A percentile compares a stretch with the other conserved stretches of the same genome.
phyloP scores from a whole-genome alignment of 2,888 invertebrate genomes.

The Dinocampus coccinellae region DNA sequence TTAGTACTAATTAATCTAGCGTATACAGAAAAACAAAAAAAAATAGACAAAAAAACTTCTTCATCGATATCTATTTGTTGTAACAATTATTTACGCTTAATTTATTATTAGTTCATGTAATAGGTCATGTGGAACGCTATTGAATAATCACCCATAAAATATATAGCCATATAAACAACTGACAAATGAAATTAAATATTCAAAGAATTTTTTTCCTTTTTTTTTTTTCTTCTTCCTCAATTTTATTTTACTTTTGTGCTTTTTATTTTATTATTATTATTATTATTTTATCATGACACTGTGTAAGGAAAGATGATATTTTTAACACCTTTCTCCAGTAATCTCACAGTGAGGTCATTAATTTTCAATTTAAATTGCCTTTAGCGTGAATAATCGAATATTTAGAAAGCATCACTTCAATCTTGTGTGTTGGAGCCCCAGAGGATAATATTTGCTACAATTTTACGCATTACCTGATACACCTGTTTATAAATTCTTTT shows the following conservation, averaged over 20 bases:
- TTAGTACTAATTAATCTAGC: background rate
- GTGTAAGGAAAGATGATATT: background rate
- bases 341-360: slow-evolving; percentile 1
- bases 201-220: background rate
- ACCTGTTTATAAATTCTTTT: too few relatives aligned
- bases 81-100: background rate
- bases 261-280: too few relatives aligned
- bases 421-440: background rate
- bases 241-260: too few relatives aligned
- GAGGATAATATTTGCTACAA: slow-evolving; percentile 8
- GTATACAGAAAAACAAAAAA: too few relatives aligned
- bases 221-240: too few relatives aligned
- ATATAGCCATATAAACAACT: background rate
- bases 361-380: slow-evolving; percentile 8
- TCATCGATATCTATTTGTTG: background rate
- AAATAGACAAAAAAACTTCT: background rate
- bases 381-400: slow-evolving; percentile 28
- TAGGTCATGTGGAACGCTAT: background rate
- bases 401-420: slow-evolving; percentile 25
- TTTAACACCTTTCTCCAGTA: background rate
- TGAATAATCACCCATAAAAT: background rate
- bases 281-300: background rate
- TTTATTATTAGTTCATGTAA: background rate
- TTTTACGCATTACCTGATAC: slow-evolving; percentile 19
- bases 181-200: background rate